Percentiles rank a stretch among this genome's conserved stretches.
Evolutionary conservation across 2,113 vertebrate genomes (phyloP).

Genomic region (Clarias gariepinus): DNA sequence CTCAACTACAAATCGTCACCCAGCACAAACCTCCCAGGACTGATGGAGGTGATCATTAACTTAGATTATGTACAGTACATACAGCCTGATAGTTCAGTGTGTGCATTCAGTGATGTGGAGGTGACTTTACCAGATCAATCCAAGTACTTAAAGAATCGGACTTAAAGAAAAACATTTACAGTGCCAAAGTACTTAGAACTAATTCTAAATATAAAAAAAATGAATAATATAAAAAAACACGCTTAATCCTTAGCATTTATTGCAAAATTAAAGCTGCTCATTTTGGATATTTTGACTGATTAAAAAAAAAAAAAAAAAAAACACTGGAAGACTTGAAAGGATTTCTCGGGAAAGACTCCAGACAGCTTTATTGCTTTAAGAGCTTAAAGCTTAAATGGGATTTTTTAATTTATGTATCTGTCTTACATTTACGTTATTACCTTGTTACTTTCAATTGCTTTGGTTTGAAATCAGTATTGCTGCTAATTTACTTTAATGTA

Average conservation of each 20-base stretch:
- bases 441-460: conserved; percentile 40
- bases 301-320: not conserved
- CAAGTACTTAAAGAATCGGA: conserved; percentile 46
- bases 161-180: conserved; percentile 52
- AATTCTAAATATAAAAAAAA: not conserved
- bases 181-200: conserved; percentile 33
- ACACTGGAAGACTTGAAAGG: conserved; percentile 43
- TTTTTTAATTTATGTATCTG: not conserved
- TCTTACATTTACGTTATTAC: not conserved
- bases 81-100: conserved; percentile 54
- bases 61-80: conserved; percentile 60
- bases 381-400: conserved; percentile 9
- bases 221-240: not conserved
- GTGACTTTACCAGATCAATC: not conserved
- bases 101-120: conserved; percentile 1
- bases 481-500: conserved; percentile 14
- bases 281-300: conserved; percentile 47
- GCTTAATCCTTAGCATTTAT: conserved; percentile 48
- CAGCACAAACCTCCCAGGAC: conserved; percentile 34
- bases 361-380: conserved; percentile 31
- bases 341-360: not conserved
- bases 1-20: conserved; percentile 33
- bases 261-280: conserved; percentile 70
- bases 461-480: conserved; percentile 56
- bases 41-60: conserved; percentile 28